Evolutionary conservation across 1,140 invertebrate genomes (phyloP), one percentile per base, ranked within the genome.

Genomic region (Aricia agestis): DNA sequence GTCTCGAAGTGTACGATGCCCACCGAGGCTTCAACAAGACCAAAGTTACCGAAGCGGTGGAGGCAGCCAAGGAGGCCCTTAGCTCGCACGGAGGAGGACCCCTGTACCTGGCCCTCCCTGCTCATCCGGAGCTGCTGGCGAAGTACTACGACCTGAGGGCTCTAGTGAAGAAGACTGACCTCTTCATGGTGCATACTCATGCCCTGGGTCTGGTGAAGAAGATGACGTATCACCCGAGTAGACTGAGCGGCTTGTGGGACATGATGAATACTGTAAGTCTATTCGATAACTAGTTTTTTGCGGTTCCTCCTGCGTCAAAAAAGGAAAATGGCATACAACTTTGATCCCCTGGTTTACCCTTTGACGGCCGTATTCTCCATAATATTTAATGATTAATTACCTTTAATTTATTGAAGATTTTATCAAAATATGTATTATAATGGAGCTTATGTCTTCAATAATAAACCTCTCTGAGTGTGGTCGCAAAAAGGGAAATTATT

Each of bases 221-320:
- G 76, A 90, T 93, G 73, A 95, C 95, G 1, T 96, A 95, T 81
- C 96, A 97, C 85, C 95, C 95, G 0, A 95, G 95, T 77, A 88
- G 95, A 71, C 85, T 96, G 71, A 96, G 96, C 86, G 96, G 96
- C 3, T 82, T 96, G 19, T 95, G 95, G 86, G 96, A 96, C 78
- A 95, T 96, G 92, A 93, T 95, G 73, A 97, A 97, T 77, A 94
- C 95, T 68, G 95, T 95, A 88, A 94, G 93, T 85, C 11, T 36
- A 4, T 31, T n/a, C n/a, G n/a, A n/a, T 15, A 10, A 57, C 32
- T 19, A 19, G 25, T 25, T 25, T 25, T 25, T 25, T 2, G 25
- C 1, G 25, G n/a, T n/a, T n/a, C n/a, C n/a, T n/a, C n/a, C n/a
- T n/a, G n/a, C n/a, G n/a, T n/a, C n/a, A n/a, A n/a, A n/a, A n/a